Base-by-base conservation (phyloP, 2,113 vertebrate species). In the Trematomus loennbergii region DNA sequence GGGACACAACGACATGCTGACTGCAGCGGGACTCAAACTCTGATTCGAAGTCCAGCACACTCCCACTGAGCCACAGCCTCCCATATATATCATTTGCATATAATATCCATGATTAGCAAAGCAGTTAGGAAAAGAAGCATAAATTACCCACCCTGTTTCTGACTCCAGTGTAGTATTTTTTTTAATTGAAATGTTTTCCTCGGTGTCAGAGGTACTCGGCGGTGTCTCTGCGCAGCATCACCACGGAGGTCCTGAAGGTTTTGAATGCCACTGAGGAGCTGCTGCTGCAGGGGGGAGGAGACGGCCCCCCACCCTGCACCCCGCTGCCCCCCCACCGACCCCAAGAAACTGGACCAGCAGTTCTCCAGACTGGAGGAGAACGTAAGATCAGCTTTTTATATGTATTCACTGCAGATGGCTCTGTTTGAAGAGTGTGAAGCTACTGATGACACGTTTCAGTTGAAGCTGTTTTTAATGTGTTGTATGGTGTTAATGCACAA, bases 261-360 rank as follows among this genome's bases (percentile, higher is more conserved):
- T 96, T 99, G 87, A 99, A 98, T 1, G 96, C 97, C 88, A 98
- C 98, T 0, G 98, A 99, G 87, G 97, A 99, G 64, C 91, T 99
- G 82, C 96, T 67, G 15, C 63, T 48, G 13, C 63, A 80, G 15
- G 79, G 94, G 0, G 91, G 87, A 25, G 71, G 59, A 74, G 89
- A 94, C 67, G 87, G 89, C 0, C 63, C 71, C 69, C 79, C 76
- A 5, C 83, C 49, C 3, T 12, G 84, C 57, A 81, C 84, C 25
- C 58, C 88, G 0, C 94, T 97, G 92, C 95, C 95, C 1, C 45
- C 94, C 54, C 90, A 95, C 94, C 0, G 94, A 97, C 89, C 94
- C 94, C 20, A 74, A 88, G 84, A 95, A 93, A 59, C 95, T 99
- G 5, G 97, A 98, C 9, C 95, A 97, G 29, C 97, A 97, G 86